Base-by-base conservation (phyloP, 2,888 invertebrate species). In the Leptinotarsa tumamoca region DNA sequence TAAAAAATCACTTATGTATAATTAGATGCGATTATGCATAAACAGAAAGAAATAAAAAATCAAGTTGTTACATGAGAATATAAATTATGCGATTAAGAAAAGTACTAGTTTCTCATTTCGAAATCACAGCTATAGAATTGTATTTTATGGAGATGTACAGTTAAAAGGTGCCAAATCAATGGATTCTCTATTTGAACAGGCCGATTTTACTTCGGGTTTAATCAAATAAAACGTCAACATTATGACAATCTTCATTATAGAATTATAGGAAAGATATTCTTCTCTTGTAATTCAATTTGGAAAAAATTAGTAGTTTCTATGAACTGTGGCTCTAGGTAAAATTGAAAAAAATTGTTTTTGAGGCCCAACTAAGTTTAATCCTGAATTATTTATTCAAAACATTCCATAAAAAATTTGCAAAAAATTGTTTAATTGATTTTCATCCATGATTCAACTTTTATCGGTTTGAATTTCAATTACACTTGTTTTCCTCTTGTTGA, bases 1-100 rank as follows among this genome's bases (percentile, higher is more conserved):
- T 70, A 70, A 49, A 70, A 70, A 70, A 70, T 69, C 58, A 70
- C 58, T 70, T 70, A 70, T 70, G 43, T 70, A 70, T 70, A 70
- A 70, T 70, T 70, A 70, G 15, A 58, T 18, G 33, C 58, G 70
- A 70, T 70, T 70, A 70, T 70, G 58, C 49, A 70, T 49, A 70
- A 61, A 61, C 70, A 70, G 21, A 58, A 58, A 33, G 17, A 63
- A 33, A 33, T 63, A 43, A 63, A 63, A 63, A 43, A 17, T 14
- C 17, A 63, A 63, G 63, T 63, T 58, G 58, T 68, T 54, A 33
- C 54, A 68, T 54, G 68, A 70, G 27, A 49, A 50, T 70, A 70
- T 70, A 70, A 70, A 61, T 70, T 61, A 70, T 70, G 49, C 49
- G 70, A 70, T 70, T 70, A 61, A n/a, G 63, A 63, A 63, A 63